Conservation (phyloP, 92 coral and sea anemone species). For the Zoanthus gigantus region DNA sequence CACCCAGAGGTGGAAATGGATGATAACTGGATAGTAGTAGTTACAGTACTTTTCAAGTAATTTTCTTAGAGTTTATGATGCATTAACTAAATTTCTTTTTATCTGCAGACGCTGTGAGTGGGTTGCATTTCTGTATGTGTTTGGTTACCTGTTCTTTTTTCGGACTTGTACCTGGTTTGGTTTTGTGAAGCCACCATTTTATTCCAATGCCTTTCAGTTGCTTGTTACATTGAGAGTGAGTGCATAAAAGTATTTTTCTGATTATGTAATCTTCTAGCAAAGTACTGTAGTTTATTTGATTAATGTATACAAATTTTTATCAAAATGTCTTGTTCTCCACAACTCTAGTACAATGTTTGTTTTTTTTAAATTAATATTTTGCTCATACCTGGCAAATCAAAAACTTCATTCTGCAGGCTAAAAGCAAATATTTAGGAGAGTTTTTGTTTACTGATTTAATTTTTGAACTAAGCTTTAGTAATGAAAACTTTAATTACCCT, state of each 20-base stretch:
- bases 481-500: too few relatives aligned
- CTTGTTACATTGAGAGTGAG: constrained; percentile 92
- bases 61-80: too few relatives aligned
- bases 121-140: constrained; percentile 88
- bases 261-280: too few relatives aligned
- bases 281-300: too few relatives aligned
- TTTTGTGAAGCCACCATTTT: constrained; percentile 79
- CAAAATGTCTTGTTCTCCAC: too few relatives aligned
- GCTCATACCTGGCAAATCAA: background rate
- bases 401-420: background rate
- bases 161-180: constrained; percentile 91
- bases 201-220: constrained; percentile 92
- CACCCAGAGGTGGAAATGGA: too few relatives aligned
- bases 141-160: constrained; percentile 90
- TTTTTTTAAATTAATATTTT: too few relatives aligned
- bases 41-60: too few relatives aligned
- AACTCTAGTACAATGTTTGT: too few relatives aligned
- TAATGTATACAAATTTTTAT: too few relatives aligned
- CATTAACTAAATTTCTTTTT: background rate
- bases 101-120: constrained; percentile 85
- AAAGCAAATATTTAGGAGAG: background rate
- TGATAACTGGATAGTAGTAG: too few relatives aligned
- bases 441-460: background rate
- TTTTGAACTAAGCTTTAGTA: background rate
- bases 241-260: too few relatives aligned